Conservation (phyloP, 37 sponge, comb jelly and placozoan species). For the Agelas oroides region DNA sequence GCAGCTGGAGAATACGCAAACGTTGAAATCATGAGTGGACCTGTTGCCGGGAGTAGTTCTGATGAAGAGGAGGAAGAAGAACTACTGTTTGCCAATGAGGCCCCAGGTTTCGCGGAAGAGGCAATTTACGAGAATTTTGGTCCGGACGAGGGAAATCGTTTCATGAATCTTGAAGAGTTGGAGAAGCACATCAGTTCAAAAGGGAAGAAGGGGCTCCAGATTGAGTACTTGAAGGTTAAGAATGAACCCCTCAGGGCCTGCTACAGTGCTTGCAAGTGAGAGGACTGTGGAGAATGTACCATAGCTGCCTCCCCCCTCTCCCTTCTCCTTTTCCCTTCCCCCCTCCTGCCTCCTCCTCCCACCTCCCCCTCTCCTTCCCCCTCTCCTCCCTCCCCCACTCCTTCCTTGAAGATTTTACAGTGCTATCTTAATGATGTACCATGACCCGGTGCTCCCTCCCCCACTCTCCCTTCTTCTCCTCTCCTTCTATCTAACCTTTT, state of each 20-base stretch:
- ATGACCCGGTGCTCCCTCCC: too few relatives aligned
- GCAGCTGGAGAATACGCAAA: neutral
- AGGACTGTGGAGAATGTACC: neutral
- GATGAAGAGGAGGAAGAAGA: conserved; percentile 15
- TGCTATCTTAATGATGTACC: too few relatives aligned
- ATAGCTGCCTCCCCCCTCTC: neutral
- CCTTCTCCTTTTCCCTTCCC: too few relatives aligned
- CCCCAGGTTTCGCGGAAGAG: conserved; percentile 15
- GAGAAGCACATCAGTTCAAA: conserved; percentile 49
- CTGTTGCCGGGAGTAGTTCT: neutral
- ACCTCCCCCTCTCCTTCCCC: neutral
- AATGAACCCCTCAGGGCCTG: conserved; percentile 44
- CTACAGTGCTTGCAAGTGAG: conserved; percentile 65
- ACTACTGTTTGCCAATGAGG: conserved; percentile 16
- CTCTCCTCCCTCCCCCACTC: too few relatives aligned
- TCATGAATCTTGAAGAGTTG: conserved; percentile 60
- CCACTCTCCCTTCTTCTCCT: too few relatives aligned
- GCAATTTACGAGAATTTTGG: conserved; percentile 69
- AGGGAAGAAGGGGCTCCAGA: conserved; percentile 54
- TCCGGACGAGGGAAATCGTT: conserved; percentile 53
- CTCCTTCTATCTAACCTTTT: too few relatives aligned
- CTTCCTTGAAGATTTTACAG: too few relatives aligned
- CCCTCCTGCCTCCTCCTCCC: too few relatives aligned
- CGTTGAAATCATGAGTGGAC: neutral
- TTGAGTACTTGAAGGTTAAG: conserved; percentile 67